Conservation (phyloP, 2,797 vertebrate species). For the Acanthurus leucopareius region DNA sequence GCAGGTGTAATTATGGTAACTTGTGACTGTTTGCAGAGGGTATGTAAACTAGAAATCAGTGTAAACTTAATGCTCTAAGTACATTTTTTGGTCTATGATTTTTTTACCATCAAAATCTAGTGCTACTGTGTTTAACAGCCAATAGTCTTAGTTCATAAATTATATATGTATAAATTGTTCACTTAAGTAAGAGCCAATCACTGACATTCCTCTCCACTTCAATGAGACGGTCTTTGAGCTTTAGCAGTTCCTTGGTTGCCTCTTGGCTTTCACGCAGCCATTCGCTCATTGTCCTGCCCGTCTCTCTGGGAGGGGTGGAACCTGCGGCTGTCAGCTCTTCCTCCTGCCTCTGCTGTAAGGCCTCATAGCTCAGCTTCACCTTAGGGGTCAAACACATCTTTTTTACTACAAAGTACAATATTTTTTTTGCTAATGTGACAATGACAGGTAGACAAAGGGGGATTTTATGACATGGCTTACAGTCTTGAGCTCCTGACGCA, state of each 20-base stretch:
- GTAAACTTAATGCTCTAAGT: not conserved
- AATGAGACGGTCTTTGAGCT: slow-evolving; percentile 94
- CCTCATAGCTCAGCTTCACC: slow-evolving; percentile 95
- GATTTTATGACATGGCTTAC: slow-evolving; percentile 73
- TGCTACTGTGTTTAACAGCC: not conserved
- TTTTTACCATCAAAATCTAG: not conserved
- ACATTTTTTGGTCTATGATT: not conserved
- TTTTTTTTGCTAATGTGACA: not conserved
- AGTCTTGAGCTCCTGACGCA: slow-evolving; percentile 88
- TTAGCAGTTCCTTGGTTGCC: slow-evolving; percentile 92
- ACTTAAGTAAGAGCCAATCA: not conserved
- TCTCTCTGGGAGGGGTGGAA: slow-evolving; percentile 59
- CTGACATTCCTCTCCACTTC: slow-evolving; percentile 95
- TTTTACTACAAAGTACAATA: not conserved
- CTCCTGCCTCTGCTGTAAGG: slow-evolving; percentile 92
- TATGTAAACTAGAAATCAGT: not conserved
- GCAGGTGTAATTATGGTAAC: too few species aligned
- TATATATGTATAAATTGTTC: not conserved
- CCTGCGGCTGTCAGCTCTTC: slow-evolving; percentile 80
- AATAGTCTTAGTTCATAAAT: not conserved
- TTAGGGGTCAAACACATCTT: slow-evolving; percentile 56
- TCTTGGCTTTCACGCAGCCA: slow-evolving; percentile 94
- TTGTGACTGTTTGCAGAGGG: not conserved
- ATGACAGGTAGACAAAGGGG: not conserved
- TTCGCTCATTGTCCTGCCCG: slow-evolving; percentile 73